Conservation (phyloP, 2,113 vertebrate genomes). For the Silurus glanis region DNA sequence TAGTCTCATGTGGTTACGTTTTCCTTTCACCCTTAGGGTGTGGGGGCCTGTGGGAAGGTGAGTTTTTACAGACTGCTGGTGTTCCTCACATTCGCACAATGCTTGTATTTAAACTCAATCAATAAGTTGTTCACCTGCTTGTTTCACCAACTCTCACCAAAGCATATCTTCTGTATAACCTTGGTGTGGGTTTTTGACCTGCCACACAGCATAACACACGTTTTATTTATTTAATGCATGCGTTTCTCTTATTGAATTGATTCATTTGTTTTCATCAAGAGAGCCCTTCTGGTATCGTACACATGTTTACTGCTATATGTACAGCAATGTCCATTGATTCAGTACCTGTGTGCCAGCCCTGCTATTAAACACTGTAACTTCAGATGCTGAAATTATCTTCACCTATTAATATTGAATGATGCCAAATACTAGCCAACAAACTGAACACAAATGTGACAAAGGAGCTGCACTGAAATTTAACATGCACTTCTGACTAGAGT, state of each 20-base stretch:
- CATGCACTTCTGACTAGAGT: not conserved
- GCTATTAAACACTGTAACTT: not conserved
- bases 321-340: not conserved
- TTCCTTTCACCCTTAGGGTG: slow-evolving; percentile 68
- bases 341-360: not conserved
- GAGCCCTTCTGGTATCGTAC: not conserved
- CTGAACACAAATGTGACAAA: not conserved
- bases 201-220: slow-evolving; percentile 12
- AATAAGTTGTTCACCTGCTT: slow-evolving; percentile 32
- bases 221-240: slow-evolving; percentile 31
- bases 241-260: not conserved
- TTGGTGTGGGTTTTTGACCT: slow-evolving; percentile 32
- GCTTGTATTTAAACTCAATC: slow-evolving; percentile 40
- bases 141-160: slow-evolving; percentile 13
- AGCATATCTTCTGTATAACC: slow-evolving; percentile 29
- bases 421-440: not conserved
- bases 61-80: slow-evolving; percentile 65
- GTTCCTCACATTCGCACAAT: slow-evolving; percentile 48
- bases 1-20: slow-evolving; percentile 54
- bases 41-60: slow-evolving; percentile 70
- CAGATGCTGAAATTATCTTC: not conserved
- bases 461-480: not conserved
- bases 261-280: slow-evolving; percentile 31
- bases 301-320: not conserved
- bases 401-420: not conserved